phyloP scores from a whole-genome alignment of 2,797 vertebrate genomes.

The Falco berigora region DNA sequence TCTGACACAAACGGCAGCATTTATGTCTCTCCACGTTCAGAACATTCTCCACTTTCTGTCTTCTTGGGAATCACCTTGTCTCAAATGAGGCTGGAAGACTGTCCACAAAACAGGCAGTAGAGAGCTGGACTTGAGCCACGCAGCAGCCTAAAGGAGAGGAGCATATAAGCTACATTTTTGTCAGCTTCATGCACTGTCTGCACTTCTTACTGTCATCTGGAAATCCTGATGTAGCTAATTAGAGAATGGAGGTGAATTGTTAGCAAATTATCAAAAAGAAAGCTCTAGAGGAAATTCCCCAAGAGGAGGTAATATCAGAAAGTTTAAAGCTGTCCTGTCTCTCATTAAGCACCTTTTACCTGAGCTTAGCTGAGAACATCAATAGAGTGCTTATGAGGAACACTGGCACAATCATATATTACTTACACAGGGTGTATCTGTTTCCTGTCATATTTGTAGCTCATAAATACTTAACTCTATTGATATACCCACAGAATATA shows the following conservation, averaged over 20 bases:
- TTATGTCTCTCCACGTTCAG: background rate
- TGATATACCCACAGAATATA: background rate
- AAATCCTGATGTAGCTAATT: background rate
- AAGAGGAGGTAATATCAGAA: background rate
- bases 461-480: conserved; percentile 16
- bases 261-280: background rate
- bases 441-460: conserved; percentile 8
- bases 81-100: background rate
- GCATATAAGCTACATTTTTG: background rate
- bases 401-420: background rate
- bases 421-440: background rate
- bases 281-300: background rate
- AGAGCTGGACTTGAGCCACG: background rate
- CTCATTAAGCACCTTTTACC: background rate
- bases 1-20: background rate
- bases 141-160: background rate
- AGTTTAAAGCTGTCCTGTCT: background rate
- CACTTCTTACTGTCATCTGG: background rate
- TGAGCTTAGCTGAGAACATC: background rate
- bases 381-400: background rate
- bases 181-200: background rate
- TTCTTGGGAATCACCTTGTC: background rate
- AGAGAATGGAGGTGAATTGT: background rate
- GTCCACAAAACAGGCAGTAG: background rate
- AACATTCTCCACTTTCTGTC: background rate